Evolutionary conservation across 2,113 vertebrate species (phyloP), one percentile per base, ranked within the genome.

Genomic region (Myrmecophaga tridactyla): DNA sequence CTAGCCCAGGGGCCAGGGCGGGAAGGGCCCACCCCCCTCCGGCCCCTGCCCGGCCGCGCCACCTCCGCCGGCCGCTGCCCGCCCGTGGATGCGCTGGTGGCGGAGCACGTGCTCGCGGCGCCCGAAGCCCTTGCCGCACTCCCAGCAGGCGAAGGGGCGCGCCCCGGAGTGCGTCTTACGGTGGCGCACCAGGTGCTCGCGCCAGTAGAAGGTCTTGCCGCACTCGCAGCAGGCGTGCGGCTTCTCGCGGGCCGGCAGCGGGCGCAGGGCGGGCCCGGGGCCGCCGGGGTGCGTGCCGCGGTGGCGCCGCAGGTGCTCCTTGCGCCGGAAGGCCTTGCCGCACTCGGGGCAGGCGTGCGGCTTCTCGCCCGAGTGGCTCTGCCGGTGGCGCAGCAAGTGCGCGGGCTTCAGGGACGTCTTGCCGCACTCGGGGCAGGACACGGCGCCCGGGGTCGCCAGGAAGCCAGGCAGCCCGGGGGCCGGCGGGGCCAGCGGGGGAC

Each of bases 321-420:
- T 98, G 94, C 98, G 98, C 20, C 97, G 95, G 88, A 98, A 98
- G 36, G 97, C 96, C 82, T 98, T 98, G 75, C 98, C 98, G 5
- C 98, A 98, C 36, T 98, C 98, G 0, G 96, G 95, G 86, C 98
- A 98, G 62, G 96, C 92, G 77, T 98, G 97, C 0, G 98, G 97
- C 80, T 97, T 96, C 88, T 98, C 98, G 1, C 82, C 96, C 0
- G 97, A 90, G 86, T 97, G 97, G 89, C 97, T 97, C 89, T 96
- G 97, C 56, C 97, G 97, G 81, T 94, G 98, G 39, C 96, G 96
- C 15, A 95, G 94, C n/a, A 97, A 92, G 87, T 97, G 96, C 1
- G 97, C 92, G 0, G 96, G 97, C 86, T 94, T 94, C 73, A 97
- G 85, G 27, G 96, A 84, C 1, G 96, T 62, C 90, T 98, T 97